Evolutionary conservation across 2,888 invertebrate species (phyloP).

Genomic region (Nezara viridula): DNA sequence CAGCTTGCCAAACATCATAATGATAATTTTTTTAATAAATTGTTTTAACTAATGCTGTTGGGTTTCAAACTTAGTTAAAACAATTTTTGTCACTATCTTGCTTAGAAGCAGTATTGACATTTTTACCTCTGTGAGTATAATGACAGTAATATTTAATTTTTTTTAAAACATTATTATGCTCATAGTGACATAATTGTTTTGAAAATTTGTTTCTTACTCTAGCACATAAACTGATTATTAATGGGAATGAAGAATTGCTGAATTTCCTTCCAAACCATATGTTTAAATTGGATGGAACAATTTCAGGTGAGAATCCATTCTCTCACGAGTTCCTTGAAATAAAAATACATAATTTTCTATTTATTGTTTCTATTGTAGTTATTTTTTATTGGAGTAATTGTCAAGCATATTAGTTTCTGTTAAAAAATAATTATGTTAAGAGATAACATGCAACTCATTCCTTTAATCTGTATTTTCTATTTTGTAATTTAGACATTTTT

Average conservation of each 20-base stretch:
- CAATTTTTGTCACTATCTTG: background rate
- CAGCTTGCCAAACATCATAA: slow-evolving; percentile 10
- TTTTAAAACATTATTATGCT: background rate
- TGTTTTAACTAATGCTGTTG: background rate
- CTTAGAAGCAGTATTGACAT: background rate
- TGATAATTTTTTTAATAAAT: background rate
- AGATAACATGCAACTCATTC: background rate
- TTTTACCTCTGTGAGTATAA: background rate
- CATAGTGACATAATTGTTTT: background rate
- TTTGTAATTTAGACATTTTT: background rate
- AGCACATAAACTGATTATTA: background rate
- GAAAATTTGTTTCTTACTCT: background rate
- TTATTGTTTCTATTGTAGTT: background rate
- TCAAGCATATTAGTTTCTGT: background rate
- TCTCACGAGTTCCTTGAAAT: slow-evolving; percentile 11
- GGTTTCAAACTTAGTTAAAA: background rate
- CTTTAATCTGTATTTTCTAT: slow-evolving; percentile 1
- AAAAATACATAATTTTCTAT: background rate
- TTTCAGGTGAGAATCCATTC: background rate
- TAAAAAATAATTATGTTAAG: background rate
- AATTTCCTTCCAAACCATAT: background rate
- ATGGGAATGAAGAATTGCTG: background rate
- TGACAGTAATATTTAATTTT: background rate
- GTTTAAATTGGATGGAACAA: background rate
- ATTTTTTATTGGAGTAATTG: background rate